These are phyloP conservation scores for Orgyia antiqua DNA, from an alignment of 2,888 invertebrate species.

Conservation along the genomic window DNA sequence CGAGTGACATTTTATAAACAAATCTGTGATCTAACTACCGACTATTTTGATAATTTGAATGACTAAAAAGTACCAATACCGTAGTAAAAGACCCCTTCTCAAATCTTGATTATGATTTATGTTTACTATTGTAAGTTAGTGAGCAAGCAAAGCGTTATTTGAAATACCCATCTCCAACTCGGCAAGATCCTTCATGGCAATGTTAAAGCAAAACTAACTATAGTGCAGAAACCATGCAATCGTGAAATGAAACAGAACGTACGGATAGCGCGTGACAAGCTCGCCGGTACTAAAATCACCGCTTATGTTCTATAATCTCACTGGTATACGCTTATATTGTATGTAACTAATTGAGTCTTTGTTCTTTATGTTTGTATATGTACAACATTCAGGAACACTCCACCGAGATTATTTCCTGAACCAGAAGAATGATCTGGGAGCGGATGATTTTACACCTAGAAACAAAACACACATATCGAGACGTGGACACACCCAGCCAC, in stretches of 20 bases:
- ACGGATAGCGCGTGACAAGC: conserved; percentile 65
- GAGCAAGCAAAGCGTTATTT: conserved; percentile 3
- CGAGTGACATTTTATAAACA: conserved; percentile 5
- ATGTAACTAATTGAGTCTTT: conserved; percentile 76
- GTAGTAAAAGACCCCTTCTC: too few relatives aligned
- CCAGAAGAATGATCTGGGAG: conserved; percentile 77
- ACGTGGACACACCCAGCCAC: conserved; percentile 56
- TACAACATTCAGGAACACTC: conserved; percentile 71
- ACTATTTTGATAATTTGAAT: not conserved
- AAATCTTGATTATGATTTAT: too few relatives aligned
- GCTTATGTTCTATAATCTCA: conserved; percentile 74
- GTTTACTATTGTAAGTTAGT: too few relatives aligned
- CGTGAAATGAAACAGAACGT: conserved; percentile 62
- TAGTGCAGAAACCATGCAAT: conserved; percentile 34
- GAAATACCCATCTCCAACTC: not conserved
- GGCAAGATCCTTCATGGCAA: not conserved
- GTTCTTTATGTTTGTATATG: conserved; percentile 66
- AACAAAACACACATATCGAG: conserved; percentile 69
- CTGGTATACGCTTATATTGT: conserved; percentile 71
- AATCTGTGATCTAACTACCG: conserved; percentile 9
- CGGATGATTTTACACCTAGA: conserved; percentile 77
- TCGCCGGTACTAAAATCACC: conserved; percentile 74
- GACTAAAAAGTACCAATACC: conserved; percentile 9
- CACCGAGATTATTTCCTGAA: conserved; percentile 73
- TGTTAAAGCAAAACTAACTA: conserved; percentile 5